A percentile compares a stretch with the other conserved stretches of the same genome.
Conservation (phyloP, 2,113 vertebrate species). For the Dendrocopos noguchii region DNA sequence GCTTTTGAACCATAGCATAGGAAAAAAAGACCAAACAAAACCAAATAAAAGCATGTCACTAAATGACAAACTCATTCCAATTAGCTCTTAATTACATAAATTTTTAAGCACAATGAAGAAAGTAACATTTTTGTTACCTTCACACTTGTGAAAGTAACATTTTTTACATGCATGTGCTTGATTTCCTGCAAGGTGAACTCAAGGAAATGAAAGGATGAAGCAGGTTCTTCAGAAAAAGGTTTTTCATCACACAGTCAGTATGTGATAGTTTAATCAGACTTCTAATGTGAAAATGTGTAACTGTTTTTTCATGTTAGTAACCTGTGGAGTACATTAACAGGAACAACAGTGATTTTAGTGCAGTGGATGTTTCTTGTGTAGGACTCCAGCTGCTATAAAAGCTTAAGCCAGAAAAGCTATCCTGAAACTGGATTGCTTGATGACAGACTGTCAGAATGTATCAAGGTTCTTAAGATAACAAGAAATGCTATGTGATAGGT, state of each 20-base stretch:
- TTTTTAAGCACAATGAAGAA: not conserved
- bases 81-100: not conserved
- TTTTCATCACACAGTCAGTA: not conserved
- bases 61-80: not conserved
- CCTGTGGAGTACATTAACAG: not conserved
- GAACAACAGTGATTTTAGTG: not conserved
- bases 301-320: not conserved
- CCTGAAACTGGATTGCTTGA: constrained; percentile 48
- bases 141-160: not conserved
- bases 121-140: not conserved
- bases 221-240: not conserved
- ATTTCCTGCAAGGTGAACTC: not conserved
- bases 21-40: not conserved
- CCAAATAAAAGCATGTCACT: not conserved
- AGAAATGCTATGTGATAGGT: constrained; percentile 38
- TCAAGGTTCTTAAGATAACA: constrained; percentile 49
- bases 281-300: not conserved
- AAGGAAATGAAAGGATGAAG: not conserved
- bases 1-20: not conserved
- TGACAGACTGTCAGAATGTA: constrained; percentile 54
- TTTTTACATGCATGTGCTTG: not conserved
- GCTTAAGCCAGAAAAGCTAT: constrained; percentile 12
- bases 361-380: not conserved
- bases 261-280: constrained; percentile 5
- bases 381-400: constrained; percentile 39